phyloP scores from a whole-genome alignment of 1,140 invertebrate species.

The Melanaphis sacchari region DNA sequence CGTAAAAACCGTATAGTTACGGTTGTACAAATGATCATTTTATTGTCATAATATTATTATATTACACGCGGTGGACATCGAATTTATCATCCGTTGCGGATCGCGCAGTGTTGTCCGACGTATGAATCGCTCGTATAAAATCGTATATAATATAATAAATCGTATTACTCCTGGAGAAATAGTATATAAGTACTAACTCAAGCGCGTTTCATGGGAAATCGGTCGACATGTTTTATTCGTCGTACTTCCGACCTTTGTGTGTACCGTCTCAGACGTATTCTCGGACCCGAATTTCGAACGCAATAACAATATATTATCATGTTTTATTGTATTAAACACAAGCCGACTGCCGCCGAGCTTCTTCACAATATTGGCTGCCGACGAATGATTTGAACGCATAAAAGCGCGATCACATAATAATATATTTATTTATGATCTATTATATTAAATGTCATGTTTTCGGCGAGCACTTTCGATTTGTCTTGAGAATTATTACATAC shows the following conservation, averaged over 20 bases:
- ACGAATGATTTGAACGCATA: background rate
- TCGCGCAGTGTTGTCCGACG: background rate
- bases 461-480: background rate
- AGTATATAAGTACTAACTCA: background rate
- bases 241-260: background rate
- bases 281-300: background rate
- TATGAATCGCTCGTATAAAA: background rate
- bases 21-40: background rate
- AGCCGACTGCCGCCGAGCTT: no score
- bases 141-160: background rate
- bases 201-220: background rate
- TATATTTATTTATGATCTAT: background rate
- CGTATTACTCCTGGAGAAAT: background rate
- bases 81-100: background rate
- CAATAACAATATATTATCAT: conserved; percentile 5
- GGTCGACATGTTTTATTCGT: background rate
- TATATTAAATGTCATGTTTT: conserved; percentile 8
- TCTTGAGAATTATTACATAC: background rate
- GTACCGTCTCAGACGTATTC: background rate
- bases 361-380: background rate
- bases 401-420: background rate
- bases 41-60: background rate
- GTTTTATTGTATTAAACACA: background rate
- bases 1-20: background rate
- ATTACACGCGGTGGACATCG: background rate